Evolutionary conservation across 2,113 vertebrate species (phyloP).

Genomic region (Perca schrenkii): DNA sequence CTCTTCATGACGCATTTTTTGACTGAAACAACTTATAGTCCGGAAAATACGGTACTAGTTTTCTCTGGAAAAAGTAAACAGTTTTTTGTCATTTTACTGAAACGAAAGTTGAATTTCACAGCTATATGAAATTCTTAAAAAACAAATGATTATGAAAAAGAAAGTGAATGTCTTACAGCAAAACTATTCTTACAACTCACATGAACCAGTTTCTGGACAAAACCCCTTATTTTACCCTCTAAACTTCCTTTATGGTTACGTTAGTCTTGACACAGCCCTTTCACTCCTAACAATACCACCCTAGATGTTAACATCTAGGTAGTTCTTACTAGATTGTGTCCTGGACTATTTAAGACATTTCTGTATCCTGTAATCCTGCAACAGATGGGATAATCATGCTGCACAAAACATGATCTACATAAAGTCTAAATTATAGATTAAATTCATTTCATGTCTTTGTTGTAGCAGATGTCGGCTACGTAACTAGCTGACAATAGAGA

Average conservation of each 20-base stretch:
- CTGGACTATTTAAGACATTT: conserved; percentile 32
- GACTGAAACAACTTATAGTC: too few relatives aligned
- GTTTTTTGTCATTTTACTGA: too few relatives aligned
- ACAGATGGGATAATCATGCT: neutral
- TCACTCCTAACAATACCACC: neutral
- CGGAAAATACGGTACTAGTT: too few relatives aligned
- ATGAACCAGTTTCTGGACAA: neutral
- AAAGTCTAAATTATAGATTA: too few relatives aligned
- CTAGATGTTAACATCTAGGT: neutral
- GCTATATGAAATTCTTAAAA: too few relatives aligned
- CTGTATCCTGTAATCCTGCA: neutral
- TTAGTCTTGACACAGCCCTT: too few relatives aligned
- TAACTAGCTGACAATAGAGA: neutral
- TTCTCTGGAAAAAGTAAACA: too few relatives aligned
- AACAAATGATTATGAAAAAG: too few relatives aligned
- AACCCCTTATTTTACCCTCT: neutral
- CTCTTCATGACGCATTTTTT: too few relatives aligned
- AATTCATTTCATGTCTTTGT: neutral
- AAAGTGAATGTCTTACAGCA: neutral
- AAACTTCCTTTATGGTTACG: neutral
- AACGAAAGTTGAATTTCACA: too few relatives aligned
- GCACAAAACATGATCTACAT: neutral
- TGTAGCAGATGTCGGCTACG: neutral
- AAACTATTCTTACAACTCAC: neutral
- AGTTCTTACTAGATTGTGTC: neutral